Conservation (phyloP, 2,797 vertebrate genomes). For the Muscicapa comitata region DNA sequence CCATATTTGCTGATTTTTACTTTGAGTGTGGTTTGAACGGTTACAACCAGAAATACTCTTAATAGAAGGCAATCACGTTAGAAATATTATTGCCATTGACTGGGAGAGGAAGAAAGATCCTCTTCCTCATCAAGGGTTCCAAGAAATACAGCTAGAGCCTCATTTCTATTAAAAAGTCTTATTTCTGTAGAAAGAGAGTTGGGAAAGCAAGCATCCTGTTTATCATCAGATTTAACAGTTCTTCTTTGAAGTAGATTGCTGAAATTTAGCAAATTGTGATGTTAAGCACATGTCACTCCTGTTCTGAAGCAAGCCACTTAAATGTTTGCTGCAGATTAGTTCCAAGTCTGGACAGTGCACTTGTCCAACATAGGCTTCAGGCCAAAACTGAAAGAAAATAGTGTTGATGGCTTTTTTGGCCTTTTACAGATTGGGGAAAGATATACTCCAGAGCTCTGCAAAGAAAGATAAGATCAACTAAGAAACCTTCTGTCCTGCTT, state of each 20-base stretch:
- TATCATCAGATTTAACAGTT: not conserved
- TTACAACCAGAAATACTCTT: not conserved
- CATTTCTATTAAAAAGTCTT: not conserved
- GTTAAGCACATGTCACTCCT: not conserved
- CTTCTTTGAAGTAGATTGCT: not conserved
- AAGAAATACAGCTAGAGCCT: not conserved
- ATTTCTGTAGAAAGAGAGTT: not conserved
- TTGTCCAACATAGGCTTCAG: not conserved
- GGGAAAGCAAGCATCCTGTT: not conserved
- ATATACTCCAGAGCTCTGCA: not conserved
- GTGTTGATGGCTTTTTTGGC: not conserved
- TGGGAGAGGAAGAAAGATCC: not conserved
- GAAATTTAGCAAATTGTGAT: not conserved
- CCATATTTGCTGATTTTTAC: not conserved
- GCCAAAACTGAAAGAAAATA: not conserved
- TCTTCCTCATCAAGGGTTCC: not conserved
- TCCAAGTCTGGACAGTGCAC: not conserved
- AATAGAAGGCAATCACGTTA: accelerated
- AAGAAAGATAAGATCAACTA: not conserved
- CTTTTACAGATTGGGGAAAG: not conserved
- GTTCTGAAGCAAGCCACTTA: not conserved
- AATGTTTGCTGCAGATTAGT: not conserved
- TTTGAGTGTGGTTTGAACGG: not conserved
- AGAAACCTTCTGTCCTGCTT: constrained; percentile 1
- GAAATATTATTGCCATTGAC: not conserved